Percentiles rank a stretch among this genome's conserved stretches.
Evolutionary conservation across 2,113 vertebrate genomes (phyloP).

Genomic region (Raja brachyura): DNA sequence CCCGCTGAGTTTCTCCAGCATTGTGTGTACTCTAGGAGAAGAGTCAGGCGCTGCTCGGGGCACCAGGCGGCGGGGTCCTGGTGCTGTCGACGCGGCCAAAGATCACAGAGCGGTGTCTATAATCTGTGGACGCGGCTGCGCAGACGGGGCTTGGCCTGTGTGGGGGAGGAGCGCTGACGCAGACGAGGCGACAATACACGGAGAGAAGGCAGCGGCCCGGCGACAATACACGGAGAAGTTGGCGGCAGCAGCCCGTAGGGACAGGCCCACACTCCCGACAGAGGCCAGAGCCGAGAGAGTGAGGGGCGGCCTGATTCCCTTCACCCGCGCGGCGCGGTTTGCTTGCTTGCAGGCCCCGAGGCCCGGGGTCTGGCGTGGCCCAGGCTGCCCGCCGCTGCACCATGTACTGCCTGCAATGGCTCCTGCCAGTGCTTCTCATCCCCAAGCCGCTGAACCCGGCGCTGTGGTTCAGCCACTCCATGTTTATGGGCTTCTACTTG

Average conservation of each 20-base stretch:
- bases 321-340: not conserved
- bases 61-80: not conserved
- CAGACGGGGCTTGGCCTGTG: not conserved
- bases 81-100: not conserved
- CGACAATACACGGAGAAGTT: not conserved
- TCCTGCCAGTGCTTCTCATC: conserved; percentile 94
- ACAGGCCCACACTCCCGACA: not conserved
- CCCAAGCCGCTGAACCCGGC: conserved; percentile 97
- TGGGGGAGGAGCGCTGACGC: too few relatives aligned
- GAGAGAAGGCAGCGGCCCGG: too few relatives aligned
- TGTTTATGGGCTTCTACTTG: conserved; percentile 99
- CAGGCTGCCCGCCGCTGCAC: conserved; percentile 42
- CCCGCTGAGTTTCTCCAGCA: too few relatives aligned
- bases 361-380: conserved; percentile 28
- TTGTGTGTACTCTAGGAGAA: too few relatives aligned
- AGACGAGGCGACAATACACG: too few relatives aligned
- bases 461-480: conserved; percentile 96
- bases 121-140: not conserved
- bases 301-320: conserved; percentile 25
- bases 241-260: not conserved
- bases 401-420: conserved; percentile 99
- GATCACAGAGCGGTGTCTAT: too few relatives aligned
- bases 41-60: not conserved
- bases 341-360: accelerated
- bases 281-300: not conserved